These are phyloP conservation scores for Gymnorhina tibicen DNA, from an alignment of 2,113 vertebrate genomes.

Conservation along the genomic window DNA sequence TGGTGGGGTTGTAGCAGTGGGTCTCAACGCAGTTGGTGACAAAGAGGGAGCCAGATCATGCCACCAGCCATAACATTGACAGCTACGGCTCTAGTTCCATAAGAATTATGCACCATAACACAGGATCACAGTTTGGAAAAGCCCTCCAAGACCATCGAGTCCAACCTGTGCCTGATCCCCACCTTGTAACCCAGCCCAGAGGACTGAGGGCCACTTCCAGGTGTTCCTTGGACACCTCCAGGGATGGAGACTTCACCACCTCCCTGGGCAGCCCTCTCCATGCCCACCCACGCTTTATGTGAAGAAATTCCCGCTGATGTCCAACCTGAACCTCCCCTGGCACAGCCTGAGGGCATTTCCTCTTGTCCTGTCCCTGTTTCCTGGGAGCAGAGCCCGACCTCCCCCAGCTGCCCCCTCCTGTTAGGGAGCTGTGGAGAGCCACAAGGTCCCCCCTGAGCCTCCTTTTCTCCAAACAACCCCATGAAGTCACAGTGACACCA, in stretches of 20 bases:
- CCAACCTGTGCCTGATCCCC: fast-evolving
- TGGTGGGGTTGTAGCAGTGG: background rate
- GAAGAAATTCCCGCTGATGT: background rate
- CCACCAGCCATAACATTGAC: too few relatives aligned
- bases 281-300: fast-evolving
- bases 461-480: background rate
- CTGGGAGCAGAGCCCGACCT: background rate
- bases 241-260: background rate
- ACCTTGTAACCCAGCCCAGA: background rate
- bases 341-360: fast-evolving
- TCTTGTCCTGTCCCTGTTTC: background rate
- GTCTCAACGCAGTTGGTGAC: background rate
- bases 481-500: background rate
- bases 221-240: background rate
- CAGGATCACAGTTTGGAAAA: background rate
- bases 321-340: background rate
- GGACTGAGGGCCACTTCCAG: fast-evolving
- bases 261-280: fast-evolving
- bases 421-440: background rate
- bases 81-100: background rate
- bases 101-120: background rate
- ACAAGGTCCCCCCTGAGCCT: background rate
- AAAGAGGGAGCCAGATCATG: background rate
- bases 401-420: fast-evolving
- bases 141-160: fast-evolving